Base-by-base conservation (phyloP, 2,888 invertebrate genomes). In the Nymphalis polychloros region DNA sequence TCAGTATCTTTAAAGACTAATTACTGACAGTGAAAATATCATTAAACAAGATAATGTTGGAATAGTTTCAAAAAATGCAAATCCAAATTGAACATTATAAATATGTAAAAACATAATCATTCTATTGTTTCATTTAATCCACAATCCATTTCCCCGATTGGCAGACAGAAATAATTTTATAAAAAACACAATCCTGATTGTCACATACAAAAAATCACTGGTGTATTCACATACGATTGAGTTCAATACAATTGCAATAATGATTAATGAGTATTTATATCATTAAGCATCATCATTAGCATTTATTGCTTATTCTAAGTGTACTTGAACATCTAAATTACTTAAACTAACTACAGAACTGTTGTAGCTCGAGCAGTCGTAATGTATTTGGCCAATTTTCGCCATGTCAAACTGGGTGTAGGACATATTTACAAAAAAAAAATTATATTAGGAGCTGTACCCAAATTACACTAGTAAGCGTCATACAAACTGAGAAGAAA, bases 231-330 rank as follows among this genome's bases (percentile, higher is more conserved):
- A 77, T 72, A 71, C 76, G 79, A 80, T 57, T n/a, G 57, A 83
- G 74, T 79, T 82, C 66, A 79, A 82, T 76, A 75, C 78, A 81
- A 84, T 85, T 71, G 63, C 72, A 72, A 71, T 71, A 71, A 86
- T 83, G 81, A 84, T 82, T 84, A 80, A 88, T 90, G 92, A 92
- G 92, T 91, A 91, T 91, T 91, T 86, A 87, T 83, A 87, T 84
- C 85, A 83, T 81, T 83, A 84, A 84, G 84, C 83, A 85, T 87
- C 82, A 85, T 85, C 85, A 86, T 85, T 88, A 90, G 87, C 79
- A 55, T 23, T 89, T 88, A 63, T 69, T 65, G 66, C 70, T 70
- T 74, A 77, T 55, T 78, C 84, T 88, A 83, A 73, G 79, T 87
- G 85, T 88, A 88, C 88, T 88, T 86, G 71, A 73, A 74, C 70